Conservation (phyloP, 2,797 vertebrate species). For the Melanotaenia boesemani region DNA sequence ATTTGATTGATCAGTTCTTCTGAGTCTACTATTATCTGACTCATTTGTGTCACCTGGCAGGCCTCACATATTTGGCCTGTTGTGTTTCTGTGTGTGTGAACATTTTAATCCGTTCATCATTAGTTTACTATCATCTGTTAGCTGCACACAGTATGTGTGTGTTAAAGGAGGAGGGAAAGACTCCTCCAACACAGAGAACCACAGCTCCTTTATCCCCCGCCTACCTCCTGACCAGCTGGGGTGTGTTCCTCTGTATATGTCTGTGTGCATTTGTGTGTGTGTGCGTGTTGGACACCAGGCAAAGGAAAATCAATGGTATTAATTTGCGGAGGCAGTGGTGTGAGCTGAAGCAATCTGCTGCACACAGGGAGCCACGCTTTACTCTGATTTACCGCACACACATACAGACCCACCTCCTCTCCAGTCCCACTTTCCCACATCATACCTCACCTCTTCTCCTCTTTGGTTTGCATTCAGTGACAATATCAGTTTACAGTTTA, state of each 20-base stretch:
- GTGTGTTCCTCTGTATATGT: constrained; percentile 19
- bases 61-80: constrained; percentile 33
- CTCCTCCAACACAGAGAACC: constrained; percentile 52
- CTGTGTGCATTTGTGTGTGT: constrained; percentile 9
- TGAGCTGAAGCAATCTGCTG: constrained; percentile 85
- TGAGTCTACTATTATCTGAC: constrained; percentile 13
- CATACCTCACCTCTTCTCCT: constrained; percentile 48
- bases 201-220: constrained; percentile 51
- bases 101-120: constrained; percentile 33
- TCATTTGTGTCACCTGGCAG: constrained; percentile 50
- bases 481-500: constrained; percentile 75
- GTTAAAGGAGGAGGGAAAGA: constrained; percentile 43
- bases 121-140: constrained; percentile 51
- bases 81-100: constrained; percentile 13
- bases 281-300: constrained; percentile 58
- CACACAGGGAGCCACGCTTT: constrained; percentile 71
- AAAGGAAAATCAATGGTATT: constrained; percentile 85
- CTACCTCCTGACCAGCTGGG: constrained; percentile 51
- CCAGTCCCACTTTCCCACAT: constrained; percentile 50
- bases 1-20: constrained; percentile 9
- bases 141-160: constrained; percentile 18
- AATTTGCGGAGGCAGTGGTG: constrained; percentile 84
- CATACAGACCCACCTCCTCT: constrained; percentile 22
- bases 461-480: constrained; percentile 66
- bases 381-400: constrained; percentile 65